Conservation (phyloP, 2,797 vertebrate genomes). For the Sylvia borin region DNA sequence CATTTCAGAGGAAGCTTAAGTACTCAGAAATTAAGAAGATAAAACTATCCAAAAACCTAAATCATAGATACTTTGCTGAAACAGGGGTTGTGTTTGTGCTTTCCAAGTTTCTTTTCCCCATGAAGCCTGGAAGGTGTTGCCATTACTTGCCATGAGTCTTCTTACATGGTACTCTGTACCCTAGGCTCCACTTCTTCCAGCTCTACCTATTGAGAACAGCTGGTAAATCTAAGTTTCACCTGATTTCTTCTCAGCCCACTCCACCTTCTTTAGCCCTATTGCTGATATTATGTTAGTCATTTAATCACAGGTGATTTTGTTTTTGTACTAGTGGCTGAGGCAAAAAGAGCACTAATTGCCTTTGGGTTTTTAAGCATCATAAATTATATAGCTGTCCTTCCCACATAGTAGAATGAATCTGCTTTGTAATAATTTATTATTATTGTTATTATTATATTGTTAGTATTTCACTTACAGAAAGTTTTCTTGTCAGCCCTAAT, state of each 20-base stretch:
- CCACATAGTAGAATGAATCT: neutral
- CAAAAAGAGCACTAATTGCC: neutral
- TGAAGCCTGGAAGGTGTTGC: neutral
- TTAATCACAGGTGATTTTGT: constrained; percentile 3
- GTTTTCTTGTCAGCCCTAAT: neutral
- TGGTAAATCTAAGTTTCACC: neutral
- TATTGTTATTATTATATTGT: neutral
- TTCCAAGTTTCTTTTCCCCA: neutral
- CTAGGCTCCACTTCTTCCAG: neutral
- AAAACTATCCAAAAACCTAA: neutral
- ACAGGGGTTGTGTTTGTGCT: neutral
- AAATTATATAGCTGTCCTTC: neutral
- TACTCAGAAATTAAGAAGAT: neutral
- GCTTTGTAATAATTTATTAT: neutral
- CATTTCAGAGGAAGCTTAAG: neutral
- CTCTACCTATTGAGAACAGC: neutral
- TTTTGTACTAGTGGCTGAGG: neutral
- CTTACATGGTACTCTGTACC: neutral
- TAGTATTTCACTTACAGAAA: neutral
- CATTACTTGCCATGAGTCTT: neutral
- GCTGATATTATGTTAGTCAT: neutral
- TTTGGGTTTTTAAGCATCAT: neutral
- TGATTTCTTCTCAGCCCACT: neutral
- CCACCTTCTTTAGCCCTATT: neutral
- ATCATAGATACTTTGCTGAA: neutral